Percentiles rank a stretch among this genome's conserved stretches.
These are phyloP conservation scores for Pyrgus malvae DNA, from an alignment of 2,888 invertebrate species.

Conservation along the genomic window DNA sequence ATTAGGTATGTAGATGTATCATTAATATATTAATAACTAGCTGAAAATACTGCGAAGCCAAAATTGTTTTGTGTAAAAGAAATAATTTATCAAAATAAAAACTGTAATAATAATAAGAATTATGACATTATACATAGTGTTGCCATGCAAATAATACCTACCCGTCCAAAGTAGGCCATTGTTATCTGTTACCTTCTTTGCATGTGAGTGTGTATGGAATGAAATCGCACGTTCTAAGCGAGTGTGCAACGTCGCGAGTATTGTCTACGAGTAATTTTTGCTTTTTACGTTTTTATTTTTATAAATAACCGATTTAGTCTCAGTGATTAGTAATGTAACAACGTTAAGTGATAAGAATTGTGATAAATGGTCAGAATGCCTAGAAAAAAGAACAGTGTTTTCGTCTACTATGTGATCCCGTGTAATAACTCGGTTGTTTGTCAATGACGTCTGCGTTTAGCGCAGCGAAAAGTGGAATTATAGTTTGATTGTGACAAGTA, in stretches of 20 bases:
- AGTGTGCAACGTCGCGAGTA: constrained; percentile 80
- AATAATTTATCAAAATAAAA: not conserved
- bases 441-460: constrained; percentile 82
- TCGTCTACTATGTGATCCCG: constrained; percentile 73
- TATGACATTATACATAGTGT: constrained; percentile 29
- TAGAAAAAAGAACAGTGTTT: constrained; percentile 70
- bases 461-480: constrained; percentile 80
- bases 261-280: constrained; percentile 76
- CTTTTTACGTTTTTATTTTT: constrained; percentile 81
- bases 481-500: constrained; percentile 79
- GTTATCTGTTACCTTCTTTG: constrained; percentile 63
- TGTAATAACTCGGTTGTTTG: constrained; percentile 81
- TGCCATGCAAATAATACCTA: constrained; percentile 39
- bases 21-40: no score
- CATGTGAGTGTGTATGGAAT: constrained; percentile 54
- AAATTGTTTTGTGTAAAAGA: no score
- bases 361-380: constrained; percentile 73
- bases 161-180: constrained; percentile 40
- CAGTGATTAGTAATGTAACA: constrained; percentile 70
- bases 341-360: constrained; percentile 76
- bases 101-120: not conserved
- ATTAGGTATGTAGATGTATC: no score
- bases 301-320: constrained; percentile 69
- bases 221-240: constrained; percentile 75
- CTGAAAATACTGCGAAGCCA: no score